phyloP scores from a whole-genome alignment of 2,797 vertebrate species.

The Mus minutoides region DNA sequence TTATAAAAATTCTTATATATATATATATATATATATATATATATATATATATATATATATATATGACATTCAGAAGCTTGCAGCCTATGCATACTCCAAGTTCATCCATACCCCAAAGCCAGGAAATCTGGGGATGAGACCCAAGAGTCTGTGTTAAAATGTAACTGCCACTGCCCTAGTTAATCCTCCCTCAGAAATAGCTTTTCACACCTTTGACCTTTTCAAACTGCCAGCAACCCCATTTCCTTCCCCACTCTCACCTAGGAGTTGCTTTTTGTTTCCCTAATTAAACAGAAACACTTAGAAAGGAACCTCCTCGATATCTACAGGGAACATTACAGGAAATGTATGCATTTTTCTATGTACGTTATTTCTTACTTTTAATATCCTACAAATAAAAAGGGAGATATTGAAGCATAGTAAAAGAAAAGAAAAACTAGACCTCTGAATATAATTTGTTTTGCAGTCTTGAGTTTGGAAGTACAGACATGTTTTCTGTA shows the following conservation, averaged over 20 bases:
- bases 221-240: neutral
- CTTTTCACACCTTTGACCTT: constrained; percentile 46
- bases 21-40: no score
- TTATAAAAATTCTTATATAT: no score
- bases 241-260: constrained; percentile 3
- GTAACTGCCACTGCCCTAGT: constrained; percentile 4
- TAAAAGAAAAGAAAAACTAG: constrained; percentile 31
- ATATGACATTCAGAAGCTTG: neutral
- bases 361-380: neutral
- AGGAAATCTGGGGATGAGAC: neutral
- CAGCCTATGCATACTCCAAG: constrained; percentile 25
- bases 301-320: constrained; percentile 46
- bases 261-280: constrained; percentile 59
- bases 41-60: no score
- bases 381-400: neutral
- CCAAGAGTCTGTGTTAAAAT: constrained; percentile 15
- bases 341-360: neutral
- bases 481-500: neutral
- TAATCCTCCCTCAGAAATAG: constrained; percentile 59
- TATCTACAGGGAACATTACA: neutral
- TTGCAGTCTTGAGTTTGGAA: constrained; percentile 51
- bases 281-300: constrained; percentile 49
- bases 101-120: constrained; percentile 17
- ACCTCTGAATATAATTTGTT: constrained; percentile 37
- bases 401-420: neutral